A percentile compares a stretch with the other conserved stretches of the same genome.
Conservation (phyloP, 2,113 vertebrate species). For the Excalfactoria chinensis region DNA sequence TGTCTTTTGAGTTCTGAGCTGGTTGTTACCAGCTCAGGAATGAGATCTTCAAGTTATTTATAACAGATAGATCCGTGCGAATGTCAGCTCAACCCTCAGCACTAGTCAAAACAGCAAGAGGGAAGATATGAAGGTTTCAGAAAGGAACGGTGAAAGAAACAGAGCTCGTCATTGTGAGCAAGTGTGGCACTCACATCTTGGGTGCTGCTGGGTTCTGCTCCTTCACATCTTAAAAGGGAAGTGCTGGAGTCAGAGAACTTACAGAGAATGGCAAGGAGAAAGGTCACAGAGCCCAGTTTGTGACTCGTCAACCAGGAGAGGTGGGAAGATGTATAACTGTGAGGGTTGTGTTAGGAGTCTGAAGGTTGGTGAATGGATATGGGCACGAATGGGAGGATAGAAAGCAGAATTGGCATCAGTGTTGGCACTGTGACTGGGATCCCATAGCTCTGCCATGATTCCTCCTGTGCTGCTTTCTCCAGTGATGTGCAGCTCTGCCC, state of each 20-base stretch:
- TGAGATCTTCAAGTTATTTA: not conserved
- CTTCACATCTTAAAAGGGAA: accelerated
- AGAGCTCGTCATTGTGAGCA: not conserved
- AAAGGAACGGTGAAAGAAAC: not conserved
- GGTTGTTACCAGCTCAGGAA: not conserved
- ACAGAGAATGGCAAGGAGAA: not conserved
- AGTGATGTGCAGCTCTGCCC: not conserved
- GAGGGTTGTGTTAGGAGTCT: not conserved
- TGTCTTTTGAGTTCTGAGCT: not conserved
- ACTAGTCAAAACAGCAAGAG: constrained; percentile 26
- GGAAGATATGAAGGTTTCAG: not conserved
- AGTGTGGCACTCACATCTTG: not conserved
- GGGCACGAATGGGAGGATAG: not conserved
- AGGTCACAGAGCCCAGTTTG: not conserved
- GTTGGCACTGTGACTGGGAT: not conserved
- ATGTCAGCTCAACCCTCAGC: not conserved
- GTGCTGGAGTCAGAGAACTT: not conserved
- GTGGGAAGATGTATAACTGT: not conserved
- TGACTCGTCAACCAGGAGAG: not conserved
- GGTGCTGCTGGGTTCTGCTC: not conserved
- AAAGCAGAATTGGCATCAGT: not conserved
- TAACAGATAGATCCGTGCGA: not conserved
- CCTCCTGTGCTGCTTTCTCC: not conserved
- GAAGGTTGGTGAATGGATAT: not conserved
- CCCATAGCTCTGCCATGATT: not conserved